Percentiles rank a stretch among this genome's conserved stretches.
phyloP scores from a whole-genome alignment of 2,888 invertebrate genomes.

The Cephalotes varians region DNA sequence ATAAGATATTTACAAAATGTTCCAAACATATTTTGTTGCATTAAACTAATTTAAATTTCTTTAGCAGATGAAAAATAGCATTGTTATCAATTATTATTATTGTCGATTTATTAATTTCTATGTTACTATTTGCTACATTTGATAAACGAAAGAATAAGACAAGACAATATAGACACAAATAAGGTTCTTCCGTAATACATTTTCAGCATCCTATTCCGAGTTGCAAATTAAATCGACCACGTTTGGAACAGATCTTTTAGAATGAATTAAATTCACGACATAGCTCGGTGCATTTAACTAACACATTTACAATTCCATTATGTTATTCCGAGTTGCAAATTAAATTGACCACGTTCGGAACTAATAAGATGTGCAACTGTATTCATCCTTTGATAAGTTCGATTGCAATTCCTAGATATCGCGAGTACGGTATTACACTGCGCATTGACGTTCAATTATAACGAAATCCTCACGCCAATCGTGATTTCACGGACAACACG shows the following conservation, averaged over 20 bases:
- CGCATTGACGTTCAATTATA: not conserved
- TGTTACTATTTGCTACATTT: not conserved
- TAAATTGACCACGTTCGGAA: not conserved
- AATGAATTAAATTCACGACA: conserved; percentile 16
- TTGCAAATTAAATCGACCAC: not conserved
- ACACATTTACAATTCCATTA: not conserved
- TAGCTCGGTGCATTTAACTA: not conserved
- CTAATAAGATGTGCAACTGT: not conserved
- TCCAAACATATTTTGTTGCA: not conserved
- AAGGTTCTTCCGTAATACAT: not conserved
- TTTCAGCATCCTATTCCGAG: not conserved
- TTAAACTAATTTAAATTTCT: not conserved
- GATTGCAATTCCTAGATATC: not conserved
- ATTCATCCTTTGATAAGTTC: not conserved
- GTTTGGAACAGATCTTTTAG: not conserved
- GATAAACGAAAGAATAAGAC: not conserved
- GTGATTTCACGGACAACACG: conserved; percentile 36
- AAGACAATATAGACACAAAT: not conserved
- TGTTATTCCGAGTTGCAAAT: not conserved
- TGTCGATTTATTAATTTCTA: conserved; percentile 1
- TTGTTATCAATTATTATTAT: not conserved
- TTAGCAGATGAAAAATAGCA: not conserved
- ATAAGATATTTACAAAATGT: not conserved
- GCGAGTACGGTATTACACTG: not conserved
- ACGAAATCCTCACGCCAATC: conserved; percentile 11